Percentiles rank a stretch among this genome's conserved stretches.
Conservation (phyloP, 2,888 invertebrate species). For the Eupithecia vulgata region DNA sequence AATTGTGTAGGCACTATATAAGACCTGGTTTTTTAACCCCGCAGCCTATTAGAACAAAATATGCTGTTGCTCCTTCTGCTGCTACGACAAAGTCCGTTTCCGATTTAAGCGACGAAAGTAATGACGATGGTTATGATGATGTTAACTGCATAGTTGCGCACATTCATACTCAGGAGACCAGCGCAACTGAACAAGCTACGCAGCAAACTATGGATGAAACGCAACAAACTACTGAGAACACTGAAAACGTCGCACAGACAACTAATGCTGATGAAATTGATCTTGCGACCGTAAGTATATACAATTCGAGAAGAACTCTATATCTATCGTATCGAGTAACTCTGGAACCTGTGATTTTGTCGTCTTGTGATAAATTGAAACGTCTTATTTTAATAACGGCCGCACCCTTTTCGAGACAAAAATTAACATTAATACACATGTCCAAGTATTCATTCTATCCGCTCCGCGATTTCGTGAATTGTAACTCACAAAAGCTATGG, state of each 20-base stretch:
- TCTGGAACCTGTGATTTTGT: slow-evolving; percentile 36
- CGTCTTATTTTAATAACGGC: not conserved
- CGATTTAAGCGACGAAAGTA: not conserved
- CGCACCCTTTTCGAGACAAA: not conserved
- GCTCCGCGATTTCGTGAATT: not conserved
- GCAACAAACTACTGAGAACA: not conserved
- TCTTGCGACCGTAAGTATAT: slow-evolving; percentile 22
- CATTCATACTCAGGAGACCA: not conserved
- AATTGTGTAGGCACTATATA: not conserved
- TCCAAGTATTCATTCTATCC: not conserved
- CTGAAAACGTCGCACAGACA: not conserved
- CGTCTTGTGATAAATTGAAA: not conserved
- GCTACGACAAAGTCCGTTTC: not conserved
- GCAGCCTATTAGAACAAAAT: not conserved
- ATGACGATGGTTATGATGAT: not conserved
- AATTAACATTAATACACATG: not conserved
- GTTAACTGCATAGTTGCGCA: not conserved
- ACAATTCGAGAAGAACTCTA: slow-evolving; percentile 11
- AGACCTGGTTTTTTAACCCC: not conserved
- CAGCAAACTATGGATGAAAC: not conserved
- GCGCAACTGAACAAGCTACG: not conserved
- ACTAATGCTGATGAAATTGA: not conserved
- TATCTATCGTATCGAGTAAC: too few relatives aligned
- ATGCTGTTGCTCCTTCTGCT: not conserved
- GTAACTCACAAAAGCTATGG: not conserved